Evolutionary conservation across 2,113 vertebrate genomes (phyloP).

Genomic region (Phylloscopus trochiloides): DNA sequence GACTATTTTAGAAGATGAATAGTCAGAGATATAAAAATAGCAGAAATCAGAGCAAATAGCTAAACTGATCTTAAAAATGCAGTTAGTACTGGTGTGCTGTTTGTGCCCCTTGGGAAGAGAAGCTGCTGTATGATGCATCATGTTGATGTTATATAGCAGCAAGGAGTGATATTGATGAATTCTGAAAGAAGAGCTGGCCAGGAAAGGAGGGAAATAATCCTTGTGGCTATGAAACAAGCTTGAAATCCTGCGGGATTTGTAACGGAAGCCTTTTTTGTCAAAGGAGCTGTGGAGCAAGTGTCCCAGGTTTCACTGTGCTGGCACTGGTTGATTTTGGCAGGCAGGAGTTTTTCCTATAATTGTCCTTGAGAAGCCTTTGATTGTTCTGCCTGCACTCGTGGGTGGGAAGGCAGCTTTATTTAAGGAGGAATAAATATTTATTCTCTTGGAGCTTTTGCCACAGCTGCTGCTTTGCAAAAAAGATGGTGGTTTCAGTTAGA

Average conservation of each 20-base stretch:
- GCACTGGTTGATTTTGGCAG: conserved; percentile 53
- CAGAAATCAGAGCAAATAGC: background rate
- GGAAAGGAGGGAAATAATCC: conserved; percentile 39
- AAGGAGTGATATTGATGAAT: conserved; percentile 18
- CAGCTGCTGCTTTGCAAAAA: conserved; percentile 56
- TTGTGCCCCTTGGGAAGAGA: background rate
- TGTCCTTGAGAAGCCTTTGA: conserved; percentile 65
- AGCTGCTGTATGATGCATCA: background rate
- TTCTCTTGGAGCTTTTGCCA: conserved; percentile 31
- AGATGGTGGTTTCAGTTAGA: conserved; percentile 43
- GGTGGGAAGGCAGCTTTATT: conserved; percentile 64
- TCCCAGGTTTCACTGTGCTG: conserved; percentile 51
- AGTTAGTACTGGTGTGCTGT: background rate
- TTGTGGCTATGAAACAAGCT: conserved; percentile 34
- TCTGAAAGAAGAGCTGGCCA: conserved; percentile 24
- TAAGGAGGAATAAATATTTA: conserved; percentile 68
- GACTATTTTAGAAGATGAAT: background rate
- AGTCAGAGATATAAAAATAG: background rate
- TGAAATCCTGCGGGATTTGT: conserved; percentile 27
- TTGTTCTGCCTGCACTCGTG: conserved; percentile 45
- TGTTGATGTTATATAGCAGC: background rate
- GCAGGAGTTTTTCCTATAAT: conserved; percentile 59
- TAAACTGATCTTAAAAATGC: background rate
- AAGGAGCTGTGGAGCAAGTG: conserved; percentile 12
- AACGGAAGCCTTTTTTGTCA: conserved; percentile 43